Conservation (phyloP, 2,113 vertebrate genomes). For the Podilymbus podiceps region DNA sequence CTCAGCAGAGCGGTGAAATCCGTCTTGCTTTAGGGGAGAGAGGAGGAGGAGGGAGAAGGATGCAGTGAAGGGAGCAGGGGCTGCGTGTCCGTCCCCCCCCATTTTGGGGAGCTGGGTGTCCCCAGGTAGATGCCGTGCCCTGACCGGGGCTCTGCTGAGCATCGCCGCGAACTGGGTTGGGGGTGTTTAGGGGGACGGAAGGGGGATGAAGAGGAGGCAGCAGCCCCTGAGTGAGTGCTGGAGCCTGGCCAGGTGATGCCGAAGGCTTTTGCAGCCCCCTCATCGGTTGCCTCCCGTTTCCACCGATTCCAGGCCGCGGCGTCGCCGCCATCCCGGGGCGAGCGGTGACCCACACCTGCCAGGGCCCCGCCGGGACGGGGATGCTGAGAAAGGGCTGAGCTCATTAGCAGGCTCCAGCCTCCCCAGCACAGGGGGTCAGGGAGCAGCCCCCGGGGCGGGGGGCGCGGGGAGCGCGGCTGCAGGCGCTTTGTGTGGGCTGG, state of each 20-base stretch:
- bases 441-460: neutral
- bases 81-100: accelerated
- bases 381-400: neutral
- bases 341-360: constrained; percentile 42
- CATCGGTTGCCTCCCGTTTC: neutral
- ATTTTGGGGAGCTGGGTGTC: neutral
- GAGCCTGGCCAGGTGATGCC: neutral
- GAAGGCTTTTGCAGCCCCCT: neutral
- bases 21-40: neutral
- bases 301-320: neutral
- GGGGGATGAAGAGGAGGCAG: neutral
- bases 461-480: neutral
- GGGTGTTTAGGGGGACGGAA: accelerated
- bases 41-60: constrained; percentile 7
- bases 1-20: constrained; percentile 18
- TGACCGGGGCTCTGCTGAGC: neutral
- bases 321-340: neutral
- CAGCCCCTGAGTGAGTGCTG: neutral
- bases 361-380: neutral
- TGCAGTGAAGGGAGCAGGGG: too few species aligned
- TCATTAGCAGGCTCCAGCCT: neutral
- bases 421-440: neutral
- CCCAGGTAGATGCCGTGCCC: neutral
- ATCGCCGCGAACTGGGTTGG: accelerated
- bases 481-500: constrained; percentile 5